Conservation (phyloP, 2,797 vertebrate species). For the Pelochelys cantorii region DNA sequence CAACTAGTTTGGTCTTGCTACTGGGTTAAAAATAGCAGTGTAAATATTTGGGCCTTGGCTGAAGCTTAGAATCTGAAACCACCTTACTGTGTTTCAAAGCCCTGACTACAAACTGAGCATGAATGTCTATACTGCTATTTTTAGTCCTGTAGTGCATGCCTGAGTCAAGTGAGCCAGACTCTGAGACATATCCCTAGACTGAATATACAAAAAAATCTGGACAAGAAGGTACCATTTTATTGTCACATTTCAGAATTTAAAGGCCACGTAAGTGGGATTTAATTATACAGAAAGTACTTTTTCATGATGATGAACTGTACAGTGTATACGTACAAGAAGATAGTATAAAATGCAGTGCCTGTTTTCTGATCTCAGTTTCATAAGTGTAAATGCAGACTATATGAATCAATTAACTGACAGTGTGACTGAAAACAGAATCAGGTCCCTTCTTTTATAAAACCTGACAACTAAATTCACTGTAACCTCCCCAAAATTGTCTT, state of each 20-base stretch:
- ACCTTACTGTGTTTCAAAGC: no score
- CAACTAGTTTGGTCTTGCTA: no score
- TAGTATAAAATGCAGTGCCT: conserved; percentile 16
- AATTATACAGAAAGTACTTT: background rate
- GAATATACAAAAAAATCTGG: background rate
- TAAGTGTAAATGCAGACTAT: conserved; percentile 32
- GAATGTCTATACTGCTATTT: no score
- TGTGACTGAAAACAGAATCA: background rate
- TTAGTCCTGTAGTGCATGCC: no score
- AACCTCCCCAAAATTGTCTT: conserved; percentile 8
- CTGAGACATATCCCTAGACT: no score
- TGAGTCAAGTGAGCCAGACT: no score
- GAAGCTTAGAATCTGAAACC: no score
- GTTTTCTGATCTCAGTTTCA: conserved; percentile 18
- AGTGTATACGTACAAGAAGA: conserved; percentile 12
- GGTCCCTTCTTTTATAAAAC: background rate
- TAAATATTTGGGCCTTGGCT: no score
- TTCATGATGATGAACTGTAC: background rate
- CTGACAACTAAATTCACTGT: conserved; percentile 9
- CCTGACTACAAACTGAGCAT: no score
- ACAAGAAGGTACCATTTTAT: conserved; percentile 30
- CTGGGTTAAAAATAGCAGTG: no score
- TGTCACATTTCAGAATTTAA: background rate
- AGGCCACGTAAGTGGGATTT: conserved; percentile 8
- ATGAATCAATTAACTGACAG: conserved; percentile 30